These are phyloP conservation scores for Ditula angustiorana DNA, from an alignment of 2,888 invertebrate species.

Conservation along the genomic window DNA sequence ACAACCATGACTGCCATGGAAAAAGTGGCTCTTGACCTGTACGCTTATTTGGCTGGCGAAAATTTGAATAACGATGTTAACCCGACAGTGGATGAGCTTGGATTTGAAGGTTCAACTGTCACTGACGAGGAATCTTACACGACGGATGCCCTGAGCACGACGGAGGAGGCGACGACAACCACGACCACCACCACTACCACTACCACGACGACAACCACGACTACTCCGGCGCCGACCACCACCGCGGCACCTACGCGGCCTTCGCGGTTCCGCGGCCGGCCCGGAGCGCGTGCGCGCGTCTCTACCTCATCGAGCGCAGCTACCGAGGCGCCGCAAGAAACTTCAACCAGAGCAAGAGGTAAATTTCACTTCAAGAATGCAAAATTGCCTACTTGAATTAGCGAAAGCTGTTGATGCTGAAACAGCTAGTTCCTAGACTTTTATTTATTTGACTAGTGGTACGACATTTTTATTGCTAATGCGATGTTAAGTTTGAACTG, in stretches of 20 bases:
- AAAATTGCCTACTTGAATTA: neutral
- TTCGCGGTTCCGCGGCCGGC: slow-evolving; percentile 74
- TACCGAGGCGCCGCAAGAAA: slow-evolving; percentile 76
- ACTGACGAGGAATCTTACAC: slow-evolving; percentile 69
- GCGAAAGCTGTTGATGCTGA: neutral
- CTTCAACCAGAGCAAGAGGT: slow-evolving; percentile 81
- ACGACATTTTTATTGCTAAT: slow-evolving; percentile 54
- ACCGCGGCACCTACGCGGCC: slow-evolving; percentile 73
- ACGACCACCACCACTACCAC: slow-evolving; percentile 79
- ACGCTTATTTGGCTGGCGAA: slow-evolving; percentile 90
- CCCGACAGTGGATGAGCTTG: slow-evolving; percentile 65
- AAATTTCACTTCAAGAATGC: slow-evolving; percentile 45
- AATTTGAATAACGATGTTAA: slow-evolving; percentile 86
- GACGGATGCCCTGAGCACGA: slow-evolving; percentile 77
- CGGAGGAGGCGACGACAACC: slow-evolving; percentile 81
- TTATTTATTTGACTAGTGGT: neutral
- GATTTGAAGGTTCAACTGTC: slow-evolving; percentile 72
- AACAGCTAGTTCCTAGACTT: neutral
- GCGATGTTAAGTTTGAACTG: slow-evolving; percentile 53
- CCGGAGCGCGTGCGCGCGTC: slow-evolving; percentile 74
- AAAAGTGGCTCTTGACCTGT: slow-evolving; percentile 93
- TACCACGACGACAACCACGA: slow-evolving; percentile 84
- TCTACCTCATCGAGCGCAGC: slow-evolving; percentile 70
- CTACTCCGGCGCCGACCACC: slow-evolving; percentile 80
- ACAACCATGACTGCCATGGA: slow-evolving; percentile 90